These are phyloP conservation scores for Cygnus atratus DNA, from an alignment of 2,113 vertebrate genomes.

Conservation along the genomic window DNA sequence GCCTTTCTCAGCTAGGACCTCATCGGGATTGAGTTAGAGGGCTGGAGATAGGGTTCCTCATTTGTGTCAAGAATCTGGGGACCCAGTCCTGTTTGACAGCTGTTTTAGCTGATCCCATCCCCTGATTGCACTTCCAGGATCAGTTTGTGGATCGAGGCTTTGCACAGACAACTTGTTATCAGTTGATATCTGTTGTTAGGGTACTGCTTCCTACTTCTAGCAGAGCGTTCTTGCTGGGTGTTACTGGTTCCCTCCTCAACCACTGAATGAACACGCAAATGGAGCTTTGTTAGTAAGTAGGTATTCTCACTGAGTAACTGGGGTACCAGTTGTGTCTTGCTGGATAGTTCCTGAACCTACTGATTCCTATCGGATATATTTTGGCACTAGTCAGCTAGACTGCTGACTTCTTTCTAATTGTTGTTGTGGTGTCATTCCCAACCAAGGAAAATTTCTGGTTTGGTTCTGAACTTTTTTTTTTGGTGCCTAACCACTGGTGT, in stretches of 20 bases:
- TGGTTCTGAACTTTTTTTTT: background rate
- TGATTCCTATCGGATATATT: fast-evolving
- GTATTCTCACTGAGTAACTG: background rate
- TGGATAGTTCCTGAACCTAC: background rate
- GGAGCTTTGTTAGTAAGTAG: background rate
- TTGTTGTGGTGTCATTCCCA: background rate
- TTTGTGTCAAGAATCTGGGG: background rate
- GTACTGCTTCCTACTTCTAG: background rate
- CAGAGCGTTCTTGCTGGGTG: background rate
- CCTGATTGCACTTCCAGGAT: background rate
- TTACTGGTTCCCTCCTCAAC: background rate
- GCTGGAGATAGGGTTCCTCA: background rate
- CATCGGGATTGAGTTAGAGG: background rate
- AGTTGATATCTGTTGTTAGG: fast-evolving
- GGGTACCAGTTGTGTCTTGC: background rate
- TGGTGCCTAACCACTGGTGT: background rate
- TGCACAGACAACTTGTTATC: background rate
- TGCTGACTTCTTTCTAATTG: background rate
- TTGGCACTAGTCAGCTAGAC: background rate
- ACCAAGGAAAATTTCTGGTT: background rate
- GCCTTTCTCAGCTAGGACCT: background rate
- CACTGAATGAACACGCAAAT: background rate
- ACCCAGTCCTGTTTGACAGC: background rate
- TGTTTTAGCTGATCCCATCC: fast-evolving
- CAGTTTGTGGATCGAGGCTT: background rate